phyloP scores from a whole-genome alignment of 2,797 vertebrate genomes.

The Masticophis lateralis region DNA sequence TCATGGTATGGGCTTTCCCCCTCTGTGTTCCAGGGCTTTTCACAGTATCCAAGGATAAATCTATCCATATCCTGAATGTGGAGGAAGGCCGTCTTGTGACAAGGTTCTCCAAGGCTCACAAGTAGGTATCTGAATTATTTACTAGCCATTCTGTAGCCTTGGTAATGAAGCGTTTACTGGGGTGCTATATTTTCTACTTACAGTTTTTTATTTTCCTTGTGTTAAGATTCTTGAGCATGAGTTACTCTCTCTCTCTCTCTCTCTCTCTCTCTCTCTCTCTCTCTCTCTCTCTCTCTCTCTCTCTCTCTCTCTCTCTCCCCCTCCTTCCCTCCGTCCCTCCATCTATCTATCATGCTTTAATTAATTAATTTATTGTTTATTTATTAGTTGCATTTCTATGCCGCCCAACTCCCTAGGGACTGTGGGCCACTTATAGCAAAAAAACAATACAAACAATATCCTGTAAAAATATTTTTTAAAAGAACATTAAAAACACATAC shows the following conservation, averaged over 20 bases:
- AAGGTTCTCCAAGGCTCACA: conserved; percentile 79
- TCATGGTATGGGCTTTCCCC: background rate
- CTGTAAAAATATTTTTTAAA: too few relatives aligned
- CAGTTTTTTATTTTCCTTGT: background rate
- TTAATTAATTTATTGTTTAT: too few relatives aligned
- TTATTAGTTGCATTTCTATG: too few relatives aligned
- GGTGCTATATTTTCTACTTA: background rate
- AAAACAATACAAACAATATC: too few relatives aligned
- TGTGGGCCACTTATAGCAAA: too few relatives aligned
- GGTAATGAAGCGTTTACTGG: background rate
- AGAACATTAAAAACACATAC: too few relatives aligned
- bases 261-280: background rate
- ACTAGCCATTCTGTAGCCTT: background rate
- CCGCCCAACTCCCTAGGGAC: too few relatives aligned
- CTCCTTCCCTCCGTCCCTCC: too few relatives aligned
- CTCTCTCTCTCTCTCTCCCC: background rate
- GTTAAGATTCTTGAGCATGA: background rate
- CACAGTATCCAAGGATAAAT: conserved; percentile 89
- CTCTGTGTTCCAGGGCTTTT: conserved; percentile 72
- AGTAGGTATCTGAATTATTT: conserved; percentile 59
- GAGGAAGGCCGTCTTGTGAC: conserved; percentile 84
- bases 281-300: background rate
- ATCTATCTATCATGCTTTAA: background rate
- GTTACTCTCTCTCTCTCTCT: background rate
- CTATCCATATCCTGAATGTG: conserved; percentile 84